Evolutionary conservation across 2,113 vertebrate species (phyloP).

Genomic region (Mellivora capensis): DNA sequence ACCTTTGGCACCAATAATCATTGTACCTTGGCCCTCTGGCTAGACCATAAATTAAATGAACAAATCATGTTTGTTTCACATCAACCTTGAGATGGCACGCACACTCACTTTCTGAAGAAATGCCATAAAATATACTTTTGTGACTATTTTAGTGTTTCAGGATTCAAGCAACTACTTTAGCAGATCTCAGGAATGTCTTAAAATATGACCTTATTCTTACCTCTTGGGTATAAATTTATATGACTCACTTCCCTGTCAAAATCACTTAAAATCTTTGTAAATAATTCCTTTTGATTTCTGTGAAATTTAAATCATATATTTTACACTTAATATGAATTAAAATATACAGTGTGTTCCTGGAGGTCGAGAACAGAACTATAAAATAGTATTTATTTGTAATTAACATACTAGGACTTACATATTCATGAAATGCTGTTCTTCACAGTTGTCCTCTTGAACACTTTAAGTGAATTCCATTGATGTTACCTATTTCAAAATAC

Average conservation of each 20-base stretch:
- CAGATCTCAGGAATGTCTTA: conserved; percentile 45
- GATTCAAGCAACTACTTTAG: conserved; percentile 35
- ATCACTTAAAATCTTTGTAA: conserved; percentile 46
- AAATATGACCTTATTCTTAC: conserved; percentile 43
- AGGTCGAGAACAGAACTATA: neutral
- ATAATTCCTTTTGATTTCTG: conserved; percentile 43
- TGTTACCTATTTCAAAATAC: neutral
- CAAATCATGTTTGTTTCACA: conserved; percentile 26
- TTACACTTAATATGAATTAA: neutral
- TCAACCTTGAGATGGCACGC: conserved; percentile 25
- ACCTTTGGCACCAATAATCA: conserved; percentile 15
- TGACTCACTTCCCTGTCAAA: conserved; percentile 2
- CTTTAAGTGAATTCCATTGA: neutral
- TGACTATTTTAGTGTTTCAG: conserved; percentile 51
- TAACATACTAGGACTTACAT: neutral
- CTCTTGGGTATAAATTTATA: conserved; percentile 35
- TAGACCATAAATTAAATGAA: conserved; percentile 43
- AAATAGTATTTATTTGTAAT: neutral
- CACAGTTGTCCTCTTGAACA: neutral
- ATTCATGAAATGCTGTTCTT: neutral
- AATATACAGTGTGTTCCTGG: neutral
- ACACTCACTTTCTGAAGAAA: conserved; percentile 46
- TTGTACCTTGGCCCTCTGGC: neutral
- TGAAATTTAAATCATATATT: conserved; percentile 9
- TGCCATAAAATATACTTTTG: conserved; percentile 2